Conservation (phyloP, 2,888 invertebrate genomes). For the Lissocephala sabroskyi region DNA sequence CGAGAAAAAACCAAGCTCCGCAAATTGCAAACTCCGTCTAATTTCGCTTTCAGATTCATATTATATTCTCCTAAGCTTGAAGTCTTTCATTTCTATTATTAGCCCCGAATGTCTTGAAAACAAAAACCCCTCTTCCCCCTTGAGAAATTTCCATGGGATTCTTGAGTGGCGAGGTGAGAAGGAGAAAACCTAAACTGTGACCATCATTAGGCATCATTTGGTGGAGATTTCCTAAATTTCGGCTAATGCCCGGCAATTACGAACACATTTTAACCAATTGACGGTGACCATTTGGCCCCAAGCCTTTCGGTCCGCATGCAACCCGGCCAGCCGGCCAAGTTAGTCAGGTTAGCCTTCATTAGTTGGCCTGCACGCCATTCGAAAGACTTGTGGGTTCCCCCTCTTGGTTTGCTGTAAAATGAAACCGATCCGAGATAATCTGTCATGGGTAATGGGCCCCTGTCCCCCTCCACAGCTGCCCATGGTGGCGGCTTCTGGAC, state of each 20-base stretch:
- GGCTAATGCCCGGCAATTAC: constrained; percentile 61
- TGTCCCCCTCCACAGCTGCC: constrained; percentile 25
- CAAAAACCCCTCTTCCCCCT: constrained; percentile 10
- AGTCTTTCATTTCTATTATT: too few species aligned
- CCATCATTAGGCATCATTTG: constrained; percentile 59
- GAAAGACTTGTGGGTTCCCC: too few species aligned
- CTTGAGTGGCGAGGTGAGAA: not conserved
- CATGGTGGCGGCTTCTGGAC: not conserved
- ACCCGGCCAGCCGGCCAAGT: constrained; percentile 4
- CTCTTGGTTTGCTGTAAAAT: too few species aligned
- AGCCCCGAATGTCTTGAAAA: too few species aligned
- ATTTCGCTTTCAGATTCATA: too few species aligned
- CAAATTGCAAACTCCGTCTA: too few species aligned
- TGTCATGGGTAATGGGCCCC: constrained; percentile 59
- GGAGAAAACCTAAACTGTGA: constrained; percentile 23
- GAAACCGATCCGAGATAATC: constrained; percentile 66
- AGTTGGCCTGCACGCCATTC: constrained; percentile 20
- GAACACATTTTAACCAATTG: constrained; percentile 54
- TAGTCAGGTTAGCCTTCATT: constrained; percentile 40
- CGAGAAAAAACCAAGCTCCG: too few species aligned
- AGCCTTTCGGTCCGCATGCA: constrained; percentile 35
- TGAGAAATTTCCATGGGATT: too few species aligned
- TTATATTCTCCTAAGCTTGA: too few species aligned
- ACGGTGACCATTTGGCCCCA: constrained; percentile 51
- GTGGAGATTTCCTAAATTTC: constrained; percentile 55